Base-by-base conservation (phyloP, 2,888 invertebrate genomes). In the Hirtodrosophila cameraria region DNA sequence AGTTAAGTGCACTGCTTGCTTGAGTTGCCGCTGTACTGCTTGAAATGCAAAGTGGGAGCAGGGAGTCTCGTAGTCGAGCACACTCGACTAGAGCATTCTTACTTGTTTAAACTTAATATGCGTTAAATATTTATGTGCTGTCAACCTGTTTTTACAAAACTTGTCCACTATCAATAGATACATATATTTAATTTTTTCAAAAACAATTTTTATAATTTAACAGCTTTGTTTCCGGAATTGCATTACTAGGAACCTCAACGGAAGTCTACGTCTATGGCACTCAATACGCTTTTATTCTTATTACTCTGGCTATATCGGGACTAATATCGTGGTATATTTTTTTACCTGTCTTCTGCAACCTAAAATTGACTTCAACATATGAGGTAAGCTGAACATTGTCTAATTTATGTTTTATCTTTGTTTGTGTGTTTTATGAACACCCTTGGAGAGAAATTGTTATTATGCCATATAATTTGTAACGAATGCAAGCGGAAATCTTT, bases 241-340 rank as follows among this genome's bases (percentile, higher is more conserved):
- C 95, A 0, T 90, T 96, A 30, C 91, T 96, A 75, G 95, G 96
- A 0, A 95, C 93, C 3, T 95, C 96, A 0, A 95, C 96, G 1
- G 96, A 96, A 88, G 92, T 96, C 41, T 96, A 96, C 82, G 92
- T 95, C 6, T 95, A 95, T 79, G 96, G 97, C 1, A 94, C 94
- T 4, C 93, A 94, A 57, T 96, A 95, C 87, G 90, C 93, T 6
- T 95, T 93, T 86, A 92, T 93, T n/a, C 73, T 90, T 8, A 49
- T 89, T 16, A 88, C 89, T 0, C 60, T 90, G 67, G 75, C 77
- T 20, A 61, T 90, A 12, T 90, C 93, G 1, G 90, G 93, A 13
- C 93, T 94, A 1, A 91, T 94, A 11, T 75, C 94, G 1, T 93
- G 93, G 54, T 91, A 91, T 49, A 92, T 94, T 12, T 94, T 94